phyloP scores from a whole-genome alignment of 2,797 vertebrate genomes.

The Tapera naevia region DNA sequence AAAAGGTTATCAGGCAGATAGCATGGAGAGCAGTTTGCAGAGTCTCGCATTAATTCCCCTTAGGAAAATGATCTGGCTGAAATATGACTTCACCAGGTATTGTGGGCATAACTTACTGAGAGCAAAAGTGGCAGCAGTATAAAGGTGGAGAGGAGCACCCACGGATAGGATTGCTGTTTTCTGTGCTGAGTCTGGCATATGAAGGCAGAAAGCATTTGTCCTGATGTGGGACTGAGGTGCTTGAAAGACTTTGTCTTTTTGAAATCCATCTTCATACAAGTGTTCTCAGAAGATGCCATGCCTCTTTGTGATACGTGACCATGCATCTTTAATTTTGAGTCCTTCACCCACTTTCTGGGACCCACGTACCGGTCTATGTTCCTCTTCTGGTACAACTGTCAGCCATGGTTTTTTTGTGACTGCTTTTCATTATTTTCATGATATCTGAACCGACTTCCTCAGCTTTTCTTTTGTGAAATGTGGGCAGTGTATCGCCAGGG shows the following conservation, averaged over 20 bases:
- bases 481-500: background rate
- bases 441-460: background rate
- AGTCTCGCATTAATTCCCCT: background rate
- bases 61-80: background rate
- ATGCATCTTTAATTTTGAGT: background rate
- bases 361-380: background rate
- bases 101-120: background rate
- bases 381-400: background rate
- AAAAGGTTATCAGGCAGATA: background rate
- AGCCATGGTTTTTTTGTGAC: background rate
- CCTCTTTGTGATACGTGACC: too few relatives aligned
- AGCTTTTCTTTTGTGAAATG: background rate
- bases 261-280: background rate
- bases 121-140: background rate
- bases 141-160: background rate
- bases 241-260: background rate
- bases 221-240: background rate
- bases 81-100: background rate
- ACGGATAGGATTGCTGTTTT: background rate
- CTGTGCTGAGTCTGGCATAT: background rate
- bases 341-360: background rate
- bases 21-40: fast-evolving
- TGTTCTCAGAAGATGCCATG: background rate
- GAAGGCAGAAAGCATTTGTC: background rate
- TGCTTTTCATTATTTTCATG: background rate